These are phyloP conservation scores for Trematomus bernacchii DNA, from an alignment of 2,797 vertebrate species.

Conservation along the genomic window DNA sequence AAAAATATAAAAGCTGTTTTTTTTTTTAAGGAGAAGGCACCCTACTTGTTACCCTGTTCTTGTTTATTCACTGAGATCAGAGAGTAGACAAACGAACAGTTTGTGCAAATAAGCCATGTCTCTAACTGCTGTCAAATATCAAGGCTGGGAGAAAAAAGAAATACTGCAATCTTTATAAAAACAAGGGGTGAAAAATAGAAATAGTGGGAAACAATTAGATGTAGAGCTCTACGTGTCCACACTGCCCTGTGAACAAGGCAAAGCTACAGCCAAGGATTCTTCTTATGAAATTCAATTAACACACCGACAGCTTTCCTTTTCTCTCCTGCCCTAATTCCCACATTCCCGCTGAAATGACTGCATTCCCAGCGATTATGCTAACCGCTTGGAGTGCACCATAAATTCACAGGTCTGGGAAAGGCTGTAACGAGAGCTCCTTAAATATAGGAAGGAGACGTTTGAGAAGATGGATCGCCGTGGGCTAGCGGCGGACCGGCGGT, in stretches of 20 bases:
- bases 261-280: slow-evolving; percentile 66
- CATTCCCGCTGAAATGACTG: slow-evolving; percentile 80
- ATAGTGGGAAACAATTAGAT: slow-evolving; percentile 5
- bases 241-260: slow-evolving; percentile 50
- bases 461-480: slow-evolving; percentile 83
- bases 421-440: slow-evolving; percentile 83
- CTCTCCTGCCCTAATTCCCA: slow-evolving; percentile 83
- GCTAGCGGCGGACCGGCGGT: slow-evolving; percentile 83
- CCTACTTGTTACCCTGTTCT: slow-evolving; percentile 55
- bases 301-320: slow-evolving; percentile 77
- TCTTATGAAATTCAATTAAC: slow-evolving; percentile 85
- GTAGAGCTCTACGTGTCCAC: slow-evolving; percentile 26
- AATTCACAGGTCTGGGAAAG: slow-evolving; percentile 83
- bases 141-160: slow-evolving; percentile 7
- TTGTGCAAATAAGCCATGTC: slow-evolving; percentile 18
- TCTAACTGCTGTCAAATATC: slow-evolving; percentile 17
- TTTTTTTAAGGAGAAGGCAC: slow-evolving; percentile 46
- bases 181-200: slow-evolving; percentile 4
- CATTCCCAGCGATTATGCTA: slow-evolving; percentile 82
- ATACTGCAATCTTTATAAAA: slow-evolving; percentile 31
- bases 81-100: slow-evolving; percentile 25
- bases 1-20: slow-evolving; percentile 47
- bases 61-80: slow-evolving; percentile 59
- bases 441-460: slow-evolving; percentile 83
- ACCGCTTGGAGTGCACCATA: slow-evolving; percentile 80